A percentile compares a stretch with the other conserved stretches of the same genome.
Evolutionary conservation across 2,888 invertebrate genomes (phyloP).

Genomic region (Trisateles emortualis): DNA sequence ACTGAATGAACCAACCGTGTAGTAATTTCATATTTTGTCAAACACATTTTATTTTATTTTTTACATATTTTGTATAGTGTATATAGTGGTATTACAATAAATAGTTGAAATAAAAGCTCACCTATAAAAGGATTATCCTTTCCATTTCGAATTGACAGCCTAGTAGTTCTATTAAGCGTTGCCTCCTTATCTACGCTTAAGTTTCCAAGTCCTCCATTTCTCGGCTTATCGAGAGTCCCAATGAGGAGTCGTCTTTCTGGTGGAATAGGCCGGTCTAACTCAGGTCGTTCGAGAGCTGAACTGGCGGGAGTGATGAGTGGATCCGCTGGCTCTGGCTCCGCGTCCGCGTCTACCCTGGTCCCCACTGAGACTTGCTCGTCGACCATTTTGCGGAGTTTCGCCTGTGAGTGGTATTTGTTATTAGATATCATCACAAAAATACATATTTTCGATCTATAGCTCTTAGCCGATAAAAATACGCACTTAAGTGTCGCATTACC

Average conservation of each 20-base stretch:
- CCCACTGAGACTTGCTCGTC: conserved; percentile 93
- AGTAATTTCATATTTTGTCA: too few relatives aligned
- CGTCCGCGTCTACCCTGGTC: conserved; percentile 86
- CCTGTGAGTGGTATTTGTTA: conserved; percentile 72
- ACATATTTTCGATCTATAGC: too few relatives aligned
- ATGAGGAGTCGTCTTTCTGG: conserved; percentile 79
- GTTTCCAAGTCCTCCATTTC: conserved; percentile 78
- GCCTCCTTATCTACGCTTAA: conserved; percentile 79
- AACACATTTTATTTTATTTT: too few relatives aligned
- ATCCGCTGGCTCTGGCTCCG: conserved; percentile 82
- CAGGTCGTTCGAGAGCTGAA: conserved; percentile 72
- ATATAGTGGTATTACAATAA: too few relatives aligned
- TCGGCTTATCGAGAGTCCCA: conserved; percentile 78
- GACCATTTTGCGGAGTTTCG: conserved; percentile 95
- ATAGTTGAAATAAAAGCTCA: conserved; percentile 33
- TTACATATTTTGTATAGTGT: too few relatives aligned
- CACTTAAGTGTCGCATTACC: too few relatives aligned
- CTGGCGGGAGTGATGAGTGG: conserved; percentile 86
- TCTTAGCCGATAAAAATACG: too few relatives aligned
- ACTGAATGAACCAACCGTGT: too few relatives aligned
- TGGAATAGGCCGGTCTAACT: conserved; percentile 73
- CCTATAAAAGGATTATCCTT: conserved; percentile 83
- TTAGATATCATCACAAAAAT: background rate
- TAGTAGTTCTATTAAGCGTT: conserved; percentile 72
- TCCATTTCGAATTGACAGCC: conserved; percentile 79